Percentiles rank a stretch among this genome's conserved stretches.
These are phyloP conservation scores for Arnoldichthys spilopterus DNA, from an alignment of 2,797 vertebrate species.

Conservation along the genomic window DNA sequence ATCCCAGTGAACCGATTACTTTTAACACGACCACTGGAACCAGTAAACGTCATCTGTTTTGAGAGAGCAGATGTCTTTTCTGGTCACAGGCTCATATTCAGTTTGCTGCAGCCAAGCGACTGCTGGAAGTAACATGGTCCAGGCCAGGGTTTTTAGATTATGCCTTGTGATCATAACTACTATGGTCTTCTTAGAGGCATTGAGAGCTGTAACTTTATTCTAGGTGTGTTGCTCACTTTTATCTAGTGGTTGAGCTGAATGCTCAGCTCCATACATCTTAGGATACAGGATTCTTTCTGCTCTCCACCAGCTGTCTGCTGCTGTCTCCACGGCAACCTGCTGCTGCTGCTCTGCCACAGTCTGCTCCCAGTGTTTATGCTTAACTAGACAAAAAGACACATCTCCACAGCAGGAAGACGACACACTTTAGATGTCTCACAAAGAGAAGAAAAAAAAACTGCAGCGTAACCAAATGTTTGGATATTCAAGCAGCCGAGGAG, in stretches of 20 bases:
- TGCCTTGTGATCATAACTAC: background rate
- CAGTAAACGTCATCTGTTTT: background rate
- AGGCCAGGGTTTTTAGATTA: background rate
- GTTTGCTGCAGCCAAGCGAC: background rate
- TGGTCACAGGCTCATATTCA: background rate
- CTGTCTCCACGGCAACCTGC: conserved; percentile 48
- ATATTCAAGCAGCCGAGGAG: background rate
- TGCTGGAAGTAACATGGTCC: background rate
- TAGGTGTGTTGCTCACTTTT: conserved; percentile 15
- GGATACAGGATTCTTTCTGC: background rate
- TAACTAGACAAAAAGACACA: conserved; percentile 7
- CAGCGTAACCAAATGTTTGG: background rate
- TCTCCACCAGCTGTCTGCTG: conserved; percentile 19
- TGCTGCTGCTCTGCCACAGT: conserved; percentile 17
- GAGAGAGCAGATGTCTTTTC: background rate
- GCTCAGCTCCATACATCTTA: background rate
- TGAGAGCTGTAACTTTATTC: background rate
- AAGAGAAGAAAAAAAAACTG: background rate
- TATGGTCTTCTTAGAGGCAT: background rate
- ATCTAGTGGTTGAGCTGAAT: conserved; percentile 1
- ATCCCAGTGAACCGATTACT: background rate
- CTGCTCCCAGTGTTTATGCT: background rate
- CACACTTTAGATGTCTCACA: background rate
- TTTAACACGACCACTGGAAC: background rate
- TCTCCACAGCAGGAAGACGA: background rate